phyloP scores from a whole-genome alignment of 1,140 invertebrate genomes.

The Zaprionus taronus region DNA sequence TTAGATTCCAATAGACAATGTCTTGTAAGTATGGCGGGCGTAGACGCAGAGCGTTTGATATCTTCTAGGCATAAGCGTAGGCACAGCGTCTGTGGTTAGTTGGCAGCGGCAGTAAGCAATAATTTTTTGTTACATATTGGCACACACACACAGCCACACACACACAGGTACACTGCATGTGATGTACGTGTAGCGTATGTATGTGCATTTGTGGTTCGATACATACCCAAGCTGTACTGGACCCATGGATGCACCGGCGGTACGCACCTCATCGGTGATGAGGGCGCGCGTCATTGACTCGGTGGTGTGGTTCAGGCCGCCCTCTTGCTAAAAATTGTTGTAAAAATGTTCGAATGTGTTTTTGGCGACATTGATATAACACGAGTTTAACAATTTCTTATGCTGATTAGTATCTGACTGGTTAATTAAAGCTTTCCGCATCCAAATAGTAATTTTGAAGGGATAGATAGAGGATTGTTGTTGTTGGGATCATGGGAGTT shows the following conservation, averaged over 20 bases:
- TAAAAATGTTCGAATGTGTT: constrained; percentile 40
- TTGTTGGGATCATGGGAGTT: background rate
- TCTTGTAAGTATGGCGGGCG: constrained; percentile 1
- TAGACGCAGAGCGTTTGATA: constrained; percentile 10
- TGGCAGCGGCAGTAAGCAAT: constrained; percentile 71
- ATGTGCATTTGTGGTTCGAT: constrained; percentile 73
- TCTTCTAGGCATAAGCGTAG: constrained; percentile 26
- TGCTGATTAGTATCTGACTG: constrained; percentile 38
- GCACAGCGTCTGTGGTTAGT: constrained; percentile 35
- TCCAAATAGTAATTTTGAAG: constrained; percentile 31
- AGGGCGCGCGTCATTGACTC: constrained; percentile 96
- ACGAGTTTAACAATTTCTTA: constrained; percentile 12
- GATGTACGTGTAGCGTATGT: background rate
- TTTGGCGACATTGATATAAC: constrained; percentile 13
- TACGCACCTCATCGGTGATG: constrained; percentile 94
- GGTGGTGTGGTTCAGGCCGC: constrained; percentile 93
- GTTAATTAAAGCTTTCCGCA: constrained; percentile 48
- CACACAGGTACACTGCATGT: background rate
- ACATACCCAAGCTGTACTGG: constrained; percentile 96
- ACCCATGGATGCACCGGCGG: constrained; percentile 91
- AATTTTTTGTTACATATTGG: constrained; percentile 71
- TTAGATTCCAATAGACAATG: background rate
- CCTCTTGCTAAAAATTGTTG: constrained; percentile 90
- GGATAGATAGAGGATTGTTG: background rate
- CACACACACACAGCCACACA: background rate